Conservation (phyloP, 2,113 vertebrate genomes). For the Centropristis striata region DNA sequence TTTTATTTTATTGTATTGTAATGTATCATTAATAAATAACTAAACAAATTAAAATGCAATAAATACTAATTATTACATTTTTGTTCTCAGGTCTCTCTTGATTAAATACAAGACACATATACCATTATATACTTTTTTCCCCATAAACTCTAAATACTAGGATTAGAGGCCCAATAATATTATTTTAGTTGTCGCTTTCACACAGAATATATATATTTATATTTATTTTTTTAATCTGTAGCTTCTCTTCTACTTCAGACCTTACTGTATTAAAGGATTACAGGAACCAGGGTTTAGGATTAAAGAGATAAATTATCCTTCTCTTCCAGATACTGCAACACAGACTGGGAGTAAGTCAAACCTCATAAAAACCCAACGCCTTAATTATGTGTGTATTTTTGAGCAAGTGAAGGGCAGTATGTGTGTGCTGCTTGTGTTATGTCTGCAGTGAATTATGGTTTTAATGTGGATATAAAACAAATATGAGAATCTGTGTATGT, state of each 20-base stretch:
- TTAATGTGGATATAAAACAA: conserved; percentile 7
- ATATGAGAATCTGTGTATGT: neutral
- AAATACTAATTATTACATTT: too few relatives aligned
- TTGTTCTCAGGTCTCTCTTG: too few relatives aligned
- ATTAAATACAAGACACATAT: too few relatives aligned
- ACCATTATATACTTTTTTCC: conserved; percentile 3
- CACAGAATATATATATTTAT: too few relatives aligned
- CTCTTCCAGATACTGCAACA: conserved; percentile 16
- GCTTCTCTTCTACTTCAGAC: conserved; percentile 13
- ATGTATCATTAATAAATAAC: too few relatives aligned
- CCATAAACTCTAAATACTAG: conserved; percentile 8
- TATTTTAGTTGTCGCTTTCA: neutral
- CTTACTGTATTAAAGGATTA: conserved; percentile 47
- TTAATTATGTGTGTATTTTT: conserved; percentile 19
- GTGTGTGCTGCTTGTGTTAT: neutral
- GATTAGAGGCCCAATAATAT: neutral
- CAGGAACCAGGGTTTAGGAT: conserved; percentile 41
- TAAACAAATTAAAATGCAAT: too few relatives aligned
- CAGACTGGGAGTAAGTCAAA: conserved; percentile 31
- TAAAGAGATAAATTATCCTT: conserved; percentile 46
- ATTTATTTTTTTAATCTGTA: neutral
- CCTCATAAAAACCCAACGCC: conserved; percentile 11
- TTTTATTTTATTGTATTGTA: too few relatives aligned
- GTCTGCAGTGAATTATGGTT: neutral
- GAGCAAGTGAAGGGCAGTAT: neutral